A percentile compares a stretch with the other conserved stretches of the same genome.
These are phyloP conservation scores for Episyrphus balteatus DNA, from an alignment of 1,140 invertebrate species.

Conservation along the genomic window DNA sequence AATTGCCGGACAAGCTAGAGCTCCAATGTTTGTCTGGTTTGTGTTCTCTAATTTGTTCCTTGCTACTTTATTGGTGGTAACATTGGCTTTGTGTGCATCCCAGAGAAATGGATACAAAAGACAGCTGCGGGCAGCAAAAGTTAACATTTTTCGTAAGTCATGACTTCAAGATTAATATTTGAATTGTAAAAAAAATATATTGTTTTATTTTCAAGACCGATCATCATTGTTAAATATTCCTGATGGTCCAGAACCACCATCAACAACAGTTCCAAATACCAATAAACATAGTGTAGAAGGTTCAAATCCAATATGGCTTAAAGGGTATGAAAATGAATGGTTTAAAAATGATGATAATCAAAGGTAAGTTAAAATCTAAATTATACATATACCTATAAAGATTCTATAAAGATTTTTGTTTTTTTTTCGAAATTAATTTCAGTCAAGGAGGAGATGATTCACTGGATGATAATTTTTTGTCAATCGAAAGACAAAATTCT, in stretches of 20 bases:
- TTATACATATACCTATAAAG: background rate
- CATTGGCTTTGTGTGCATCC: slow-evolving; percentile 66
- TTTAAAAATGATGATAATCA: slow-evolving; percentile 76
- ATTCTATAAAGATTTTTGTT: background rate
- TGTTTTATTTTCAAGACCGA: background rate
- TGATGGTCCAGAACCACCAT: slow-evolving; percentile 10
- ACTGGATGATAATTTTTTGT: slow-evolving; percentile 63
- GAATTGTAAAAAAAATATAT: background rate
- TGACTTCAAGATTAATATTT: too few species aligned
- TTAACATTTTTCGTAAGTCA: slow-evolving; percentile 75
- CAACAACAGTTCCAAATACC: slow-evolving; percentile 75
- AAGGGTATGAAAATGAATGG: slow-evolving; percentile 90
- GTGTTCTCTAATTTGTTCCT: slow-evolving; percentile 69
- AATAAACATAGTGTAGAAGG: slow-evolving; percentile 90
- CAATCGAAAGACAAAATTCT: slow-evolving; percentile 19
- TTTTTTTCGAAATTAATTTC: background rate
- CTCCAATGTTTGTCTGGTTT: slow-evolving; percentile 62
- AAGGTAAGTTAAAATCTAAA: slow-evolving; percentile 40
- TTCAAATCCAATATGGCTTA: slow-evolving; percentile 91
- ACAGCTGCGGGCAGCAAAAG: slow-evolving; percentile 86
- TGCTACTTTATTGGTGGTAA: slow-evolving; percentile 61
- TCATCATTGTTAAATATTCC: slow-evolving; percentile 24
- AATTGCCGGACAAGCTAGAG: slow-evolving; percentile 38
- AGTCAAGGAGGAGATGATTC: slow-evolving; percentile 66
- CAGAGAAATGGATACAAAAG: slow-evolving; percentile 73